These are phyloP conservation scores for Danionella cerebrum DNA, from an alignment of 2,113 vertebrate genomes.

Conservation along the genomic window DNA sequence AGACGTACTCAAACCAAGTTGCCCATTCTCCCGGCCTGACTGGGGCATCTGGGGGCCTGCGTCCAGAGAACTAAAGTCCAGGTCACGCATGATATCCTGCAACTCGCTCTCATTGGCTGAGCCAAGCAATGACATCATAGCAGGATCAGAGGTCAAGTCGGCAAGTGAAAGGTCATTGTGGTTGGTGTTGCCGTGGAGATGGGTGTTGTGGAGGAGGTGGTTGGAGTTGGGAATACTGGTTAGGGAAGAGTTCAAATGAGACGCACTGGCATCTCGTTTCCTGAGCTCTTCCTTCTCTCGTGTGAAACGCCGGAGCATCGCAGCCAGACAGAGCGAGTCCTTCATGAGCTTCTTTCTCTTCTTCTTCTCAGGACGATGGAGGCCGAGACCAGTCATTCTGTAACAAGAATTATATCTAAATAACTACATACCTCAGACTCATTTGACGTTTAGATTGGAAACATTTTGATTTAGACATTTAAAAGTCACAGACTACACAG, in stretches of 20 bases:
- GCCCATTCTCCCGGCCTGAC: slow-evolving; percentile 64
- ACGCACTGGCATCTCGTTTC: slow-evolving; percentile 54
- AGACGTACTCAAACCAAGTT: slow-evolving; percentile 17
- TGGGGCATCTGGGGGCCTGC: slow-evolving; percentile 64
- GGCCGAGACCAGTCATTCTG: slow-evolving; percentile 74
- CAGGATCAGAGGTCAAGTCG: slow-evolving; percentile 58
- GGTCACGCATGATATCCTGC: slow-evolving; percentile 74
- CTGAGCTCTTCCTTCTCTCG: slow-evolving; percentile 77
- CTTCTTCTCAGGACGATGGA: slow-evolving; percentile 80
- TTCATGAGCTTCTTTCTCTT: slow-evolving; percentile 77
- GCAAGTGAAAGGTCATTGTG: slow-evolving; percentile 26
- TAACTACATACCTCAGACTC: no score
- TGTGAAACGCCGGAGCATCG: slow-evolving; percentile 80
- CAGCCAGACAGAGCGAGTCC: slow-evolving; percentile 74
- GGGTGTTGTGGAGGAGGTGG: slow-evolving; percentile 46
- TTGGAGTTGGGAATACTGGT: slow-evolving; percentile 51
- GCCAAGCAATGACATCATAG: slow-evolving; percentile 77
- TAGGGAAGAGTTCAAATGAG: slow-evolving; percentile 31
- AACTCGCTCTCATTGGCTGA: slow-evolving; percentile 74
- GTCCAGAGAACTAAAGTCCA: slow-evolving; percentile 73
- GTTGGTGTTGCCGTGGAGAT: slow-evolving; percentile 51
- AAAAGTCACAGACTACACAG: no score
- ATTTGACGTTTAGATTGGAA: no score
- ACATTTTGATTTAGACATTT: no score
- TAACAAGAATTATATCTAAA: neutral